Percentiles rank a stretch among this genome's conserved stretches.
Evolutionary conservation across 2,797 vertebrate genomes (phyloP).

Genomic region (Lepilemur ruficaudatus): DNA sequence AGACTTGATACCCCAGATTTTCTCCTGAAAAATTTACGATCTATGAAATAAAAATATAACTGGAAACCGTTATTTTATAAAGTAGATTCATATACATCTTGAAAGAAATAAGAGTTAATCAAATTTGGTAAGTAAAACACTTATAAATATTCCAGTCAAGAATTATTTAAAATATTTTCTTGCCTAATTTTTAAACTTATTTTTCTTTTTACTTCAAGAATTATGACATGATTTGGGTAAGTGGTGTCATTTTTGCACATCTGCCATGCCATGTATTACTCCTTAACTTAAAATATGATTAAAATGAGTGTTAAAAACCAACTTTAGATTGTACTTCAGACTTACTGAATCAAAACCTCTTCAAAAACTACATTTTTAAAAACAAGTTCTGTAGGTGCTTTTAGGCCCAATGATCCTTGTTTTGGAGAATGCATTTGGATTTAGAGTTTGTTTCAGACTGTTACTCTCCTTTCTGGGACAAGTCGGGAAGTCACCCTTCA

Average conservation of each 20-base stretch:
- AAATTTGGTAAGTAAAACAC: background rate
- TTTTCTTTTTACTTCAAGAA: background rate
- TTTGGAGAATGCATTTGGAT: background rate
- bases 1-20: background rate
- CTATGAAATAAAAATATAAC: background rate
- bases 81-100: background rate
- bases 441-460: background rate
- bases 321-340: background rate
- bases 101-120: background rate
- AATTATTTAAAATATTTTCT: conserved; percentile 2
- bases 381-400: background rate
- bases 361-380: background rate
- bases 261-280: background rate
- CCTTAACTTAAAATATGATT: background rate
- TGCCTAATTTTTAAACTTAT: background rate
- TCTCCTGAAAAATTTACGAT: background rate
- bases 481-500: background rate
- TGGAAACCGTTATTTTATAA: background rate
- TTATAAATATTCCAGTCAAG: background rate
- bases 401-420: background rate
- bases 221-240: background rate
- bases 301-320: background rate
- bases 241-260: background rate
- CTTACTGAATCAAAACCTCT: background rate
- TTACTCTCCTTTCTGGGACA: background rate